Percentiles rank a stretch among this genome's conserved stretches.
These are phyloP conservation scores for Actinia equina DNA, from an alignment of 64 coral and sea anemone species.

Conservation along the genomic window DNA sequence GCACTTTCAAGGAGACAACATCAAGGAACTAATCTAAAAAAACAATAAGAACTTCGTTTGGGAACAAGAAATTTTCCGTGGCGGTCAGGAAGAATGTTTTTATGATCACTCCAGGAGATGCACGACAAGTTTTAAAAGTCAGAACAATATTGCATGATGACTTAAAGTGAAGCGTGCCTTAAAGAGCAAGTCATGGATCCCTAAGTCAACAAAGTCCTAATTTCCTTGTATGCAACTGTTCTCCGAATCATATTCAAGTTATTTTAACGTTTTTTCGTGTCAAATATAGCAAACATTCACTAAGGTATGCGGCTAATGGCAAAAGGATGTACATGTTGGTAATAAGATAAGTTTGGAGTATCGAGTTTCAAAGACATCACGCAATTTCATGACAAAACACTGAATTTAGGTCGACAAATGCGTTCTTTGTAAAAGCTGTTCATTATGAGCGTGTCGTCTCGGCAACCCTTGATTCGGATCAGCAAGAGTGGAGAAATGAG, in stretches of 20 bases:
- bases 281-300: background rate
- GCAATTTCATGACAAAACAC: background rate
- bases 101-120: background rate
- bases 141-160: background rate
- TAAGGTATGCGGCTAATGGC: background rate
- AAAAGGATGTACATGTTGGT: background rate
- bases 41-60: too few species aligned
- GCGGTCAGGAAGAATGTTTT: too few species aligned
- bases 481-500: conserved; percentile 91
- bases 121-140: background rate
- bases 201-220: background rate
- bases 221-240: background rate
- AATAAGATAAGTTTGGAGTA: background rate
- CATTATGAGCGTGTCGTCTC: conserved; percentile 73
- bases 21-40: too few species aligned
- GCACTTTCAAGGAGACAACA: too few species aligned
- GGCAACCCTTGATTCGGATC: conserved; percentile 74
- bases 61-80: too few species aligned
- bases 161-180: background rate
- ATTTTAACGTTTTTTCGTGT: background rate
- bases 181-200: background rate
- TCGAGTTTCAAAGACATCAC: background rate
- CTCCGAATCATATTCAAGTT: background rate
- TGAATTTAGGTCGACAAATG: background rate
- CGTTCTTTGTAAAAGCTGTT: background rate